Conservation (phyloP, 1,140 invertebrate species). For the Hetaerina americana region DNA sequence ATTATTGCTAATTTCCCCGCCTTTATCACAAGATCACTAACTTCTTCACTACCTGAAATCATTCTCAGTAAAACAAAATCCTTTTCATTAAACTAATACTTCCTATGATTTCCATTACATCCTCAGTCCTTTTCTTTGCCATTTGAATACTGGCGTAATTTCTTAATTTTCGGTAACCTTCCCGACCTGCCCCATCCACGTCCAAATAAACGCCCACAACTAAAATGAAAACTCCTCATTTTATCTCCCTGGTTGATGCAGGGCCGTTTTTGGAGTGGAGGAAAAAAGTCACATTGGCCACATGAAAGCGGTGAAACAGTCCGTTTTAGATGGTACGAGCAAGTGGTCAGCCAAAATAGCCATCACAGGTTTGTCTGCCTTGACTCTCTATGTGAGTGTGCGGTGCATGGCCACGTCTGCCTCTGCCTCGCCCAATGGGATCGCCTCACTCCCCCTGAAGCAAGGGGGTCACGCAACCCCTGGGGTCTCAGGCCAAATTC, state of each 20-base stretch:
- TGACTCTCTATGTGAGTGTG: not conserved
- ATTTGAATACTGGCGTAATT: not conserved
- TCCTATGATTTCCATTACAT: not conserved
- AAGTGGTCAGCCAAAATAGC: conserved; percentile 99
- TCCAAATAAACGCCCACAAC: conserved; percentile 7
- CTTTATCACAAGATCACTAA: too few relatives aligned
- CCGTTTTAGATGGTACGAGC: conserved; percentile 96
- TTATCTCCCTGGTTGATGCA: conserved; percentile 30
- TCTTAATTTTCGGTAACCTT: too few relatives aligned
- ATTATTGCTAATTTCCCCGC: too few relatives aligned
- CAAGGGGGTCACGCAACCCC: too few relatives aligned
- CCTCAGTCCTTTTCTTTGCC: not conserved
- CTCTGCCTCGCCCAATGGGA: too few relatives aligned
- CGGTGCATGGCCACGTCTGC: too few relatives aligned
- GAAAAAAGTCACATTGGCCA: conserved; percentile 87
- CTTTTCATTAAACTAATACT: too few relatives aligned
- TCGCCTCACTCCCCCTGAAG: too few relatives aligned
- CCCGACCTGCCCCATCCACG: not conserved
- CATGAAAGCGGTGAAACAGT: conserved; percentile 96
- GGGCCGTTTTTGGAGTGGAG: conserved; percentile 89
- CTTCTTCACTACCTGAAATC: too few relatives aligned
- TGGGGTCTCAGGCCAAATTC: too few relatives aligned
- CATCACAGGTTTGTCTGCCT: conserved; percentile 82
- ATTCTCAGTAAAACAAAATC: too few relatives aligned
- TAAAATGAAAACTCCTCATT: conserved; percentile 12